Evolutionary conservation across 2,797 vertebrate genomes (phyloP).

Genomic region (Pseudochirops corinnae): DNA sequence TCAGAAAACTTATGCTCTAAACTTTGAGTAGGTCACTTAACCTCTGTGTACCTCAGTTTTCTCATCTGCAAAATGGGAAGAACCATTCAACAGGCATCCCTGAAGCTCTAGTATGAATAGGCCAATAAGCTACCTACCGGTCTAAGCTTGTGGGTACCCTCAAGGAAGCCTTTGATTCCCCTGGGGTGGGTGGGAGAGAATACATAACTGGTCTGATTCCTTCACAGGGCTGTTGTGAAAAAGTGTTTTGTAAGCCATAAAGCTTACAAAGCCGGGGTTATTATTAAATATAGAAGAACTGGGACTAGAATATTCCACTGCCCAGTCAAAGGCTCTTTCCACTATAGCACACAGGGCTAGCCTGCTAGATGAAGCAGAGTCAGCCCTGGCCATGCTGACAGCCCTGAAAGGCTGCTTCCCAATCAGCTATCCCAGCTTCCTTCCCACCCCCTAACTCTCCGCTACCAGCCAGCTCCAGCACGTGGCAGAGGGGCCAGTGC

Average conservation of each 20-base stretch:
- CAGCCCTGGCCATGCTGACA: neutral
- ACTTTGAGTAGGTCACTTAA: neutral
- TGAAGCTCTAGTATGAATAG: neutral
- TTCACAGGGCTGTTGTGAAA: neutral
- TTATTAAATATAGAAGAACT: neutral
- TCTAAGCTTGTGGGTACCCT: neutral
- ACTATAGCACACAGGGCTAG: neutral
- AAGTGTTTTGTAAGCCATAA: neutral
- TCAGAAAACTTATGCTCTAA: neutral
- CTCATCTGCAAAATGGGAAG: neutral
- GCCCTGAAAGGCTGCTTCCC: neutral
- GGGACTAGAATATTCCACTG: neutral
- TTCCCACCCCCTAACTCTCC: conserved; percentile 45
- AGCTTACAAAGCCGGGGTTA: neutral
- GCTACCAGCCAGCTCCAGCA: conserved; percentile 66
- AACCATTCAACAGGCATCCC: neutral
- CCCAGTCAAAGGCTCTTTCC: neutral
- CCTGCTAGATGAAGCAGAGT: neutral
- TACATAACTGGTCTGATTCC: neutral
- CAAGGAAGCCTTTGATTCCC: neutral
- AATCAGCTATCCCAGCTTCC: neutral
- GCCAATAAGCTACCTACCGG: neutral
- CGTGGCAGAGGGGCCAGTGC: conserved; percentile 41
- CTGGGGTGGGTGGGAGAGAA: neutral
- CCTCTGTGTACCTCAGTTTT: neutral